Evolutionary conservation across 2,113 vertebrate genomes (phyloP).

Genomic region (Cryptomyrus ogoouensis): DNA sequence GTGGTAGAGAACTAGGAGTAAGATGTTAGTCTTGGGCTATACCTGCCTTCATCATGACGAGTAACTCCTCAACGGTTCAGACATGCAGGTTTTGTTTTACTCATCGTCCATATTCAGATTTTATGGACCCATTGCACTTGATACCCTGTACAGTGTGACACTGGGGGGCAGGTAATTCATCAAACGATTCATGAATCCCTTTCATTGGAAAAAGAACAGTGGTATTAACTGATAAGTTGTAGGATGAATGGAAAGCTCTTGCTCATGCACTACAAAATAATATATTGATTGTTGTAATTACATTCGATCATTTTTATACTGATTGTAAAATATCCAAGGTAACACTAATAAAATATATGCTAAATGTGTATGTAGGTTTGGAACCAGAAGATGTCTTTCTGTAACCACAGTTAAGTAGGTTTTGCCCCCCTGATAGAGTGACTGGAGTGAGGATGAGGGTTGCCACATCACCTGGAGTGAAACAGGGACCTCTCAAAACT

Average conservation of each 20-base stretch:
- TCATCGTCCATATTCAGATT: neutral
- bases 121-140: neutral
- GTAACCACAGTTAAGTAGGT: neutral
- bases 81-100: neutral
- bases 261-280: slow-evolving; percentile 39
- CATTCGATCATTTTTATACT: slow-evolving; percentile 58
- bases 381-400: neutral
- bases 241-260: neutral
- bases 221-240: neutral
- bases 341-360: slow-evolving; percentile 42
- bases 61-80: neutral
- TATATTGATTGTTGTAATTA: slow-evolving; percentile 35
- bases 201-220: neutral
- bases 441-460: neutral
- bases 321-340: slow-evolving; percentile 39
- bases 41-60: neutral
- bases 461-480: neutral
- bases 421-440: neutral
- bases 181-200: neutral
- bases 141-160: neutral
- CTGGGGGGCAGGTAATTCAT: neutral
- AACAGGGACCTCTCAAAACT: neutral
- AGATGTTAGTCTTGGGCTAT: neutral
- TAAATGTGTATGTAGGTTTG: slow-evolving; percentile 50
- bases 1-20: neutral